Base-by-base conservation (phyloP, 2,888 invertebrate genomes). In the Ophraella communa region DNA sequence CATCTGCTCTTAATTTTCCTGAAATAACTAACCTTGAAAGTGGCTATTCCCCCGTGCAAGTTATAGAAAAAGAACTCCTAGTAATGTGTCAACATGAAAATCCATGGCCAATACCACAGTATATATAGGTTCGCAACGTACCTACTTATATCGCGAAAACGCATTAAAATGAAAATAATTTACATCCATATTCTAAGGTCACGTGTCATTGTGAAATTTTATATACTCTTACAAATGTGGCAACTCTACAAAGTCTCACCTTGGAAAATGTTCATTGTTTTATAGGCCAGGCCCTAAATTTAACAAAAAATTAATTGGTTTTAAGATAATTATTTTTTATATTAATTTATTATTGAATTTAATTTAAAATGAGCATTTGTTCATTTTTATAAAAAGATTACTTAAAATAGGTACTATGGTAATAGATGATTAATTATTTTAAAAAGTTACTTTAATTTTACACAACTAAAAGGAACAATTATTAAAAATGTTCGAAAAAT, bases 141-240 rank as follows among this genome's bases (percentile, higher is more conserved):
- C n/a, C n/a, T n/a, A n/a, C 35, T 59, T n/a, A 44, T 24, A 57
- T 30, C 57, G 47, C n/a, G 45, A 47, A 53, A 54, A 61, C 56
- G 30, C 62, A 62, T 62, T 64, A 64, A 67, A 67, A 65, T 33
- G 45, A 62, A 61, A 68, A 68, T 64, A 64, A 68, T 64, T 66
- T 62, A 62, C 62, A 65, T 67, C 68, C 68, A 69, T 68, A 3
- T 62, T 65, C 35, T 71, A 71, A 72, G 70, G 72, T 72, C 72
- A 68, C 67, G 66, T 64, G 66, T 66, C 66, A 64, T 61, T 64
- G 71, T 71, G 66, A 66, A 67, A 70, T 71, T 72, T 72, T 73
- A 73, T 70, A 69, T 52, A 66, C 64, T 69, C 67, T 65, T 64
- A 64, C 71, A 35, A 52, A 65, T 61, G 57, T 57, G 56, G 53